Conservation (phyloP, 23 tunicate species). For the Styela clava region DNA sequence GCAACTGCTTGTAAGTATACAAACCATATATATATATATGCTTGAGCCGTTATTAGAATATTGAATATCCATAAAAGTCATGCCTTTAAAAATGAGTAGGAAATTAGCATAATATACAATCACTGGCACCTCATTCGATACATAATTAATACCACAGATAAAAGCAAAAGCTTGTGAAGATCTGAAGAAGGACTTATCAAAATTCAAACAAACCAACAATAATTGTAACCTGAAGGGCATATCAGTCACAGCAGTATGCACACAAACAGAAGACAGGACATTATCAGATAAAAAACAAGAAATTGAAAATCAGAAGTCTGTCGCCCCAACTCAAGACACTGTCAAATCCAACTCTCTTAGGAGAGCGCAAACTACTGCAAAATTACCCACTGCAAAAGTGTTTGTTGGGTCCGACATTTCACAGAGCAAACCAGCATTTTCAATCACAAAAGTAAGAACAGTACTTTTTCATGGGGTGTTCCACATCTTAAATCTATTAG, state of each 20-base stretch:
- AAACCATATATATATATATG: too few relatives aligned
- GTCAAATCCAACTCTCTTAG: not conserved
- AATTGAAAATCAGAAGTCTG: not conserved
- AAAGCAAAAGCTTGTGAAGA: conserved; percentile 1
- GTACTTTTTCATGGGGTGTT: too few relatives aligned
- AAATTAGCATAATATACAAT: too few relatives aligned
- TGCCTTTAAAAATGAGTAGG: too few relatives aligned
- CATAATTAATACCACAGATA: too few relatives aligned
- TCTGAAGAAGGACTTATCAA: not conserved
- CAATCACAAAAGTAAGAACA: not conserved
- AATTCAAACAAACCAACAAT: not conserved
- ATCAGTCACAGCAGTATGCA: not conserved
- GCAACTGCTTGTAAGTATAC: conserved; percentile 1
- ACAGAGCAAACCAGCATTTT: not conserved
- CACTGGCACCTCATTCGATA: too few relatives aligned
- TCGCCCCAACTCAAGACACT: not conserved
- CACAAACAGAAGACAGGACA: conserved; percentile 1
- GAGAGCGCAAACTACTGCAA: not conserved
- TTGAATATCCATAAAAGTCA: too few relatives aligned
- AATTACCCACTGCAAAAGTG: not conserved
- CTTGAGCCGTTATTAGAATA: not conserved
- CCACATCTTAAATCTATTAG: too few relatives aligned
- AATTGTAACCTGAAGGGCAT: not conserved
- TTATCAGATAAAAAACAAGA: not conserved
- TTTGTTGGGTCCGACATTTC: not conserved